Conservation (phyloP, 2,888 invertebrate species). For the Andrena flavipes region DNA sequence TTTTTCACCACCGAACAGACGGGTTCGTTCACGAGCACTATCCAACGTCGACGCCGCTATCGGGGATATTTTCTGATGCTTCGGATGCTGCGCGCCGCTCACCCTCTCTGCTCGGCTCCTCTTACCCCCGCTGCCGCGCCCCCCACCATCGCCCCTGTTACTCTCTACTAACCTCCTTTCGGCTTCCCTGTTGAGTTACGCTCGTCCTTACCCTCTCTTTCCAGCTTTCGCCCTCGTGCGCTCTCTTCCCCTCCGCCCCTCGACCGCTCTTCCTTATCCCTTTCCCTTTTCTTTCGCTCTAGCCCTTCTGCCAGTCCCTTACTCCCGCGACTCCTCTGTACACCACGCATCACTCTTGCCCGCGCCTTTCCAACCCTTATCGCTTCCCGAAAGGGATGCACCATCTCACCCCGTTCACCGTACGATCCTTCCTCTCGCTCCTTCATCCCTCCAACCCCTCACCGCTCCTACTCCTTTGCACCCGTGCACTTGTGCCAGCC, state of each 20-base stretch:
- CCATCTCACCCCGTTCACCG: neutral
- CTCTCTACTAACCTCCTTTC: conserved; percentile 45
- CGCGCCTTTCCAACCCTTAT: neutral
- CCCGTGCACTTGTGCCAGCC: neutral
- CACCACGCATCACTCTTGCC: neutral
- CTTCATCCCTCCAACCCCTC: neutral
- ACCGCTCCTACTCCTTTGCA: neutral
- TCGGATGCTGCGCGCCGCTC: conserved; percentile 55
- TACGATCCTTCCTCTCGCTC: conserved; percentile 8
- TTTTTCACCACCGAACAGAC: conserved; percentile 36
- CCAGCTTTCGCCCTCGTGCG: neutral
- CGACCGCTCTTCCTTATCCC: neutral
- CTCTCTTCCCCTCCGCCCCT: neutral
- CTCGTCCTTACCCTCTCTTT: conserved; percentile 10
- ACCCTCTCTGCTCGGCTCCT: conserved; percentile 22
- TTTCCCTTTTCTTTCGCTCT: neutral
- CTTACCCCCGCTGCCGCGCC: conserved; percentile 13
- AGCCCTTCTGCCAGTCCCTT: neutral
- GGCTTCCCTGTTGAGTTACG: conserved; percentile 2
- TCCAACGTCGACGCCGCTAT: conserved; percentile 32
- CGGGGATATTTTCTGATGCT: conserved; percentile 32
- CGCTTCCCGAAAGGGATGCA: conserved; percentile 1
- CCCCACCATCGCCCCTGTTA: neutral
- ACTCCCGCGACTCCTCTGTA: too few relatives aligned
- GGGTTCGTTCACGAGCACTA: conserved; percentile 45